Percentiles rank a stretch among this genome's conserved stretches.
These are phyloP conservation scores for Drosophila paulistorum DNA, from an alignment of 1,140 invertebrate genomes.

Conservation along the genomic window DNA sequence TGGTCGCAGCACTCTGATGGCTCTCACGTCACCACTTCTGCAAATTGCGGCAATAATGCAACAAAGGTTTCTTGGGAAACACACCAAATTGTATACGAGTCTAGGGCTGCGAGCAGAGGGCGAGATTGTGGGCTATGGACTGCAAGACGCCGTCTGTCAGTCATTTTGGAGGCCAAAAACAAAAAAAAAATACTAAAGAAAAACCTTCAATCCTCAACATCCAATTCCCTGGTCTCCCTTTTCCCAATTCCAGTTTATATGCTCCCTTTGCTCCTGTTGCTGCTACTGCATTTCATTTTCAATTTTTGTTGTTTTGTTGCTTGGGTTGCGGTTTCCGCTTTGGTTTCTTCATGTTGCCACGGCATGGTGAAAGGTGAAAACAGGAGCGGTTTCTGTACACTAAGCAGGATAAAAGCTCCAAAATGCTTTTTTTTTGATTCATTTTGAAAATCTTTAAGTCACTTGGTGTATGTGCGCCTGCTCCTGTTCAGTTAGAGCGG, in stretches of 20 bases:
- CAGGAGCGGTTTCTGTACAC: not conserved
- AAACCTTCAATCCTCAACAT: too few species aligned
- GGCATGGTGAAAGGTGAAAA: not conserved
- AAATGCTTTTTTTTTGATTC: too few species aligned
- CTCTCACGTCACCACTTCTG: conserved; percentile 79
- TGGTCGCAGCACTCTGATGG: conserved; percentile 76
- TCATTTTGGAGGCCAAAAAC: conserved; percentile 51
- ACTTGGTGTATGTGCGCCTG: not conserved
- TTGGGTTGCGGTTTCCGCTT: conserved; percentile 71
- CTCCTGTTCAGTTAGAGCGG: not conserved
- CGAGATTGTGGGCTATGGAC: conserved; percentile 28
- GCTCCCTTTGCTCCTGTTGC: conserved; percentile 10
- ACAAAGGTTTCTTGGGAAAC: conserved; percentile 80
- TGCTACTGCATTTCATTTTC: conserved; percentile 61
- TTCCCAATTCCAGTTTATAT: not conserved
- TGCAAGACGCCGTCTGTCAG: conserved; percentile 69
- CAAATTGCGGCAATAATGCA: conserved; percentile 80
- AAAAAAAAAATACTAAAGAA: too few species aligned
- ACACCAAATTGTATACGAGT: conserved; percentile 75
- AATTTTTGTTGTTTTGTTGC: conserved; percentile 65
- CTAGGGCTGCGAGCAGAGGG: conserved; percentile 7
- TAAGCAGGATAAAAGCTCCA: too few species aligned
- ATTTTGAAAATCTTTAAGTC: too few species aligned
- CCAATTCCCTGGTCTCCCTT: conserved; percentile 16
- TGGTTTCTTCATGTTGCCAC: conserved; percentile 45